phyloP scores from a whole-genome alignment of 2,888 invertebrate genomes.

The Crioceris asparagi region DNA sequence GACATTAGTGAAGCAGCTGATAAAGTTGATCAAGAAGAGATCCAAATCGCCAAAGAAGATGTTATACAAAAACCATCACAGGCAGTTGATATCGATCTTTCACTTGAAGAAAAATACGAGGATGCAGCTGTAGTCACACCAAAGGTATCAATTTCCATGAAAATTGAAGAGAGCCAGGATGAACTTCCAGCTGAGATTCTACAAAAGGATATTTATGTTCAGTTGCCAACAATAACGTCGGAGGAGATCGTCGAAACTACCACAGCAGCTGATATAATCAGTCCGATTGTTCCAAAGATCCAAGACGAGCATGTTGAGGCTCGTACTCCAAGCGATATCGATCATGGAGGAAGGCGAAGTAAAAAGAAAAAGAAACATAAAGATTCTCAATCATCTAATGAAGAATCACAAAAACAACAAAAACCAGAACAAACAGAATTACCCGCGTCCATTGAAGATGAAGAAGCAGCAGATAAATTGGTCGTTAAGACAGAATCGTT shows the following conservation, averaged over 20 bases:
- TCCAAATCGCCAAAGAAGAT: background rate
- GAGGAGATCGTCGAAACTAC: constrained; percentile 19
- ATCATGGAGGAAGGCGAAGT: constrained; percentile 44
- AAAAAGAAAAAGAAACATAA: constrained; percentile 57
- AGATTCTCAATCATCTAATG: constrained; percentile 25
- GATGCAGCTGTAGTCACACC: constrained; percentile 31
- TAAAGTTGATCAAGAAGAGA: background rate
- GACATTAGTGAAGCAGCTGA: background rate
- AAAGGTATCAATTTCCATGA: constrained; percentile 29
- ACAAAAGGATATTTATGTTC: constrained; percentile 31
- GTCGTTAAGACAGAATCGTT: no score
- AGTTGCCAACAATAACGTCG: constrained; percentile 25
- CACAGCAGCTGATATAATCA: constrained; percentile 14
- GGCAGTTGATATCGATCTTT: constrained; percentile 31
- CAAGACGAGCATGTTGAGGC: constrained; percentile 31
- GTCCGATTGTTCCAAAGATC: constrained; percentile 26
- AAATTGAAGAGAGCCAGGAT: constrained; percentile 28
- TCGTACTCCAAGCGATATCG: constrained; percentile 35
- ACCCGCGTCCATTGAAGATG: constrained; percentile 31
- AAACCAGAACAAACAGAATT: constrained; percentile 25
- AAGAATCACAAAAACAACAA: no score
- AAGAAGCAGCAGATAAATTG: no score
- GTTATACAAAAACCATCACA: constrained; percentile 27
- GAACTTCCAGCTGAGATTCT: constrained; percentile 25
- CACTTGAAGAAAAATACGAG: constrained; percentile 38